These are phyloP conservation scores for Chaetodon auriga DNA, from an alignment of 2,113 vertebrate species.

Conservation along the genomic window DNA sequence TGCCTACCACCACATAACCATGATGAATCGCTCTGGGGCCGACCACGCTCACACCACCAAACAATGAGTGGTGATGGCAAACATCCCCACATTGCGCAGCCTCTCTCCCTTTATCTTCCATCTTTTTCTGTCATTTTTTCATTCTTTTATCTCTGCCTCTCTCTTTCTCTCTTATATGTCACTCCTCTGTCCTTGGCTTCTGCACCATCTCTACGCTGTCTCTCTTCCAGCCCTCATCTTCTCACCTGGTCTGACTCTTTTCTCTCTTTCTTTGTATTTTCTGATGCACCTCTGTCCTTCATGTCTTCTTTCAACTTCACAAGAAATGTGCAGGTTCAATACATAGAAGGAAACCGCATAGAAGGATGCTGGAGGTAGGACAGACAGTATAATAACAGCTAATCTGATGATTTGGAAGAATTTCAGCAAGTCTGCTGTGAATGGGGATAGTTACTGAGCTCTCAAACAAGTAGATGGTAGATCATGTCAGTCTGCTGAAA, in stretches of 20 bases:
- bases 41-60: constrained; percentile 52
- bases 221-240: constrained; percentile 16
- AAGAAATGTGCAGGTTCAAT: constrained; percentile 46
- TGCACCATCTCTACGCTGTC: constrained; percentile 2
- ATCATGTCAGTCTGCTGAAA: constrained; percentile 2
- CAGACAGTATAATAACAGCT: constrained; percentile 11
- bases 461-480: not conserved
- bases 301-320: constrained; percentile 58
- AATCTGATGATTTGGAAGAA: not conserved
- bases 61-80: constrained; percentile 68
- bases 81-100: constrained; percentile 53
- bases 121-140: constrained; percentile 41
- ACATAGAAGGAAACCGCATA: constrained; percentile 15
- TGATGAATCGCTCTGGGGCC: constrained; percentile 79
- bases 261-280: constrained; percentile 37
- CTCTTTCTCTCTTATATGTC: constrained; percentile 11
- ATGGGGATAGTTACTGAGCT: not conserved
- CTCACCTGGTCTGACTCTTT: constrained; percentile 11
- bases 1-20: constrained; percentile 82
- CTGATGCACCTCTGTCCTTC: constrained; percentile 29
- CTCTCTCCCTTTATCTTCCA: constrained; percentile 51
- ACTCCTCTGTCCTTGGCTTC: constrained; percentile 50
- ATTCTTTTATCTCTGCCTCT: constrained; percentile 36
- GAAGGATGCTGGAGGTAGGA: constrained; percentile 41
- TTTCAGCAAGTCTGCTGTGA: not conserved